These are phyloP conservation scores for Dendrolimus houi DNA, from an alignment of 2,888 invertebrate species.

Conservation along the genomic window DNA sequence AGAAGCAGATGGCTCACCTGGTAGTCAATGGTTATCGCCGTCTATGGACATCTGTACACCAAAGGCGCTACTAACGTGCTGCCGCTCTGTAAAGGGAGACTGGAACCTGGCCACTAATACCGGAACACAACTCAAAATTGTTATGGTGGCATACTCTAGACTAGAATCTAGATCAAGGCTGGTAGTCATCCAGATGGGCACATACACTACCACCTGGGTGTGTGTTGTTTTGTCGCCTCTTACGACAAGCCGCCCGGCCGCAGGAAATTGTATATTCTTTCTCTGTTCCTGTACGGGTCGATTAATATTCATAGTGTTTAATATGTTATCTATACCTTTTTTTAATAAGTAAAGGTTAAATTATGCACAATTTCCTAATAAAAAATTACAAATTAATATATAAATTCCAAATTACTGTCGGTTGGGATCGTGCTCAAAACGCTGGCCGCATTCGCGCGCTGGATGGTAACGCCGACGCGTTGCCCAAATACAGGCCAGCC, in stretches of 20 bases:
- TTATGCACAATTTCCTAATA: too few relatives aligned
- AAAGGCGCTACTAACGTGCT: neutral
- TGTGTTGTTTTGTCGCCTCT: neutral
- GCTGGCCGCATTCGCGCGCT: too few relatives aligned
- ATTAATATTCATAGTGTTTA: too few relatives aligned
- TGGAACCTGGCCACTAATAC: neutral
- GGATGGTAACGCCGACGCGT: too few relatives aligned
- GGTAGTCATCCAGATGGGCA: neutral
- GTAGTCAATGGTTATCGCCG: neutral
- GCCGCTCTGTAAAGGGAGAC: neutral
- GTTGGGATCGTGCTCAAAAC: too few relatives aligned
- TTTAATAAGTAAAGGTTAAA: too few relatives aligned
- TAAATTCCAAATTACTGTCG: too few relatives aligned
- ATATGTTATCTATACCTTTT: too few relatives aligned
- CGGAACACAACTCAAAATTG: neutral
- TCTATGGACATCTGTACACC: neutral
- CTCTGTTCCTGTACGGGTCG: neutral
- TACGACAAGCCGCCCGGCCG: neutral
- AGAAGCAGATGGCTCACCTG: neutral
- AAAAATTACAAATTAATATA: too few relatives aligned
- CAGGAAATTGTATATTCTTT: neutral
- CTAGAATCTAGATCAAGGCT: neutral
- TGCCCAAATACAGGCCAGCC: too few relatives aligned
- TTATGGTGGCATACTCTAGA: neutral
- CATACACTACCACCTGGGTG: neutral